A percentile compares a stretch with the other conserved stretches of the same genome.
Evolutionary conservation across 1,140 invertebrate genomes (phyloP).

Genomic region (Cyrtorhinus lividipennis): DNA sequence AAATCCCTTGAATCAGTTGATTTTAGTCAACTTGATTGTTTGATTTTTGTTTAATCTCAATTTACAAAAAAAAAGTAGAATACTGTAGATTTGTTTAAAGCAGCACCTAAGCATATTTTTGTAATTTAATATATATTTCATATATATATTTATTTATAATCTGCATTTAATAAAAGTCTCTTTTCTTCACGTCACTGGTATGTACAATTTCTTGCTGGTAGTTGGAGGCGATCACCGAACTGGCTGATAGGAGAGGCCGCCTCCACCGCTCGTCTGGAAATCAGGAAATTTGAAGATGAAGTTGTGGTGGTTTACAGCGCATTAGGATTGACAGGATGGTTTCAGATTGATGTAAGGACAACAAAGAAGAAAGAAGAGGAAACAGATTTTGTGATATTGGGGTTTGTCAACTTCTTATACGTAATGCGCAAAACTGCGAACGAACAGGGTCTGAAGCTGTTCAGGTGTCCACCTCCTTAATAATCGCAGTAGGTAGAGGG

Average conservation of each 20-base stretch:
- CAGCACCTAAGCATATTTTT: slow-evolving; percentile 9
- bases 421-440: too few relatives aligned
- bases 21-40: not conserved
- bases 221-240: slow-evolving; percentile 2
- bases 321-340: too few relatives aligned
- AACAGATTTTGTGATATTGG: too few relatives aligned
- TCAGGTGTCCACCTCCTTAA: too few relatives aligned
- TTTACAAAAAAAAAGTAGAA: not conserved
- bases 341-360: too few relatives aligned
- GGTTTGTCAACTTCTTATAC: too few relatives aligned
- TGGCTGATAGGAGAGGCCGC: not conserved
- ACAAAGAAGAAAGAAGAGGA: too few relatives aligned
- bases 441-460: too few relatives aligned
- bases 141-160: slow-evolving; percentile 9
- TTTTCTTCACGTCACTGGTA: not conserved
- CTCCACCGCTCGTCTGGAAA: not conserved
- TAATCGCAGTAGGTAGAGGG: too few relatives aligned
- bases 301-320: too few relatives aligned
- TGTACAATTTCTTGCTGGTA: not conserved
- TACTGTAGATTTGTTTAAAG: not conserved
- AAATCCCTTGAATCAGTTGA: not conserved
- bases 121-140: not conserved
- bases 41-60: not conserved
- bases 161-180: not conserved
- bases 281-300: too few relatives aligned